Conservation (phyloP, 2,888 invertebrate genomes). For the Cantharis lateralis region DNA sequence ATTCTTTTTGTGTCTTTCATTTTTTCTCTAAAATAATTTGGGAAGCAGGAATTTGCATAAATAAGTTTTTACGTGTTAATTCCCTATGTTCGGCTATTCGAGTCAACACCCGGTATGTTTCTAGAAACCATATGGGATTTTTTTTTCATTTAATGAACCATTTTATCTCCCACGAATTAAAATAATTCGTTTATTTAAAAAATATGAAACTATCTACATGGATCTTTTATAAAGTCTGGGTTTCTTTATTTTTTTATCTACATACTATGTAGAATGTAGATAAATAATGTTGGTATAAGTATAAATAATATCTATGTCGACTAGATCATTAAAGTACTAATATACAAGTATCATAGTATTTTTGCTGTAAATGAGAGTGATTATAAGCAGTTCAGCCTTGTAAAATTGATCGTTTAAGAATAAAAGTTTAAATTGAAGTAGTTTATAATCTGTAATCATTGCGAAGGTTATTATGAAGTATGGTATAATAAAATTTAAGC, state of each 20-base stretch:
- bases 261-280: background rate
- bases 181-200: background rate
- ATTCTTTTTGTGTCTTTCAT: too few relatives aligned
- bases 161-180: background rate
- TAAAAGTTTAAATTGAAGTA: background rate
- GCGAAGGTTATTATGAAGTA: background rate
- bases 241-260: background rate
- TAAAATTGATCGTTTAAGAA: background rate
- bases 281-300: background rate
- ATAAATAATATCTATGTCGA: background rate
- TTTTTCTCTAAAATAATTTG: too few relatives aligned
- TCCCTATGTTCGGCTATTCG: too few relatives aligned
- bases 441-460: background rate
- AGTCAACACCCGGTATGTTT: too few relatives aligned
- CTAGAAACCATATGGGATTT: too few relatives aligned
- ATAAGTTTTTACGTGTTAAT: too few relatives aligned
- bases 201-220: background rate
- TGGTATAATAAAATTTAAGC: background rate
- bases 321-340: background rate
- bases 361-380: background rate
- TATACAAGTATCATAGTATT: background rate
- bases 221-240: background rate
- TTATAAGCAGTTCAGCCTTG: background rate
- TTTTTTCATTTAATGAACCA: too few relatives aligned
- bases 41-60: too few relatives aligned